Evolutionary conservation across 2,888 invertebrate genomes (phyloP).

Genomic region (Craniophora ligustri): DNA sequence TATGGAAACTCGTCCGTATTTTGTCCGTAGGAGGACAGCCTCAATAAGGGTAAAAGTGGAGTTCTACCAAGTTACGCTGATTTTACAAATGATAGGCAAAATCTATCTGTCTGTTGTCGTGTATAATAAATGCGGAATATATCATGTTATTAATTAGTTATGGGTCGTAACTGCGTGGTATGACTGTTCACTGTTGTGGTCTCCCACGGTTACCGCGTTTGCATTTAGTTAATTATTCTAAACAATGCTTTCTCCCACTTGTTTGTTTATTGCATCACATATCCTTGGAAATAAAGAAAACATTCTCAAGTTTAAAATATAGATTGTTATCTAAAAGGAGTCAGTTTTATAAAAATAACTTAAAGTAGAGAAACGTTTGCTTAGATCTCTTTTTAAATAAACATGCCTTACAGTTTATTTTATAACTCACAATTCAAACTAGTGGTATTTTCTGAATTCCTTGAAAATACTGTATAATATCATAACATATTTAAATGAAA

Average conservation of each 20-base stretch:
- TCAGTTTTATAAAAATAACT: constrained; percentile 5
- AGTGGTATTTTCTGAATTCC: too few relatives aligned
- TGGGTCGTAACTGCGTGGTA: constrained; percentile 38
- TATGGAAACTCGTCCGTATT: too few relatives aligned
- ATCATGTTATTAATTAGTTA: constrained; percentile 50
- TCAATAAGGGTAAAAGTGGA: too few relatives aligned
- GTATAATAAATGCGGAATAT: constrained; percentile 34
- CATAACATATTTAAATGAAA: background rate
- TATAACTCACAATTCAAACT: too few relatives aligned
- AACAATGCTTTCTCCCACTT: constrained; percentile 47
- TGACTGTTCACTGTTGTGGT: constrained; percentile 18
- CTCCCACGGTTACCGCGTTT: constrained; percentile 40
- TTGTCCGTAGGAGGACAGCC: too few relatives aligned
- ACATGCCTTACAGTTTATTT: too few relatives aligned
- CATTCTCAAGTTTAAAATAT: constrained; percentile 6
- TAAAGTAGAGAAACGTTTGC: background rate
- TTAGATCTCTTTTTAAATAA: too few relatives aligned
- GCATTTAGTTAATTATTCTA: constrained; percentile 36
- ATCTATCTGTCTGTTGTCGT: constrained; percentile 7
- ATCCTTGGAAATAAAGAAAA: constrained; percentile 25
- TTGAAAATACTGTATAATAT: too few relatives aligned
- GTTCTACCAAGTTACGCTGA: too few relatives aligned
- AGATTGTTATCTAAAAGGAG: constrained; percentile 16
- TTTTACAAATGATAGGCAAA: background rate
- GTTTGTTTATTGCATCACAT: constrained; percentile 31